These are phyloP conservation scores for Xiphias gladius DNA, from an alignment of 2,113 vertebrate genomes.

Conservation along the genomic window DNA sequence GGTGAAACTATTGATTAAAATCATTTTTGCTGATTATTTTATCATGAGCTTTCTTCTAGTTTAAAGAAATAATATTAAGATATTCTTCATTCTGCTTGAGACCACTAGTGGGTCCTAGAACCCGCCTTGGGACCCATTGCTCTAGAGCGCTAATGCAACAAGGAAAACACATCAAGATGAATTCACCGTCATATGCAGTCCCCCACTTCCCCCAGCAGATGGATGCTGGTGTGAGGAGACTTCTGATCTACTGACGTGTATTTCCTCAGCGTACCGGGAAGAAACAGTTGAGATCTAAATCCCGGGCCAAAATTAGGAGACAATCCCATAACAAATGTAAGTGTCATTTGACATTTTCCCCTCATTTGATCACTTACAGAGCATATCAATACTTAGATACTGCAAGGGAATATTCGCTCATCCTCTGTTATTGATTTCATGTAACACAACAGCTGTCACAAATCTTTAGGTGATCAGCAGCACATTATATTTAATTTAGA, in stretches of 20 bases:
- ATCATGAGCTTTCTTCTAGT: neutral
- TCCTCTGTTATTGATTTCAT: neutral
- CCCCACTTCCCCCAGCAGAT: constrained; percentile 8
- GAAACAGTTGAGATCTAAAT: constrained; percentile 4
- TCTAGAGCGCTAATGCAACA: too few species aligned
- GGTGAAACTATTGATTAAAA: constrained; percentile 37
- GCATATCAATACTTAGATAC: neutral
- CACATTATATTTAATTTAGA: neutral
- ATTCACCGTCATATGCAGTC: constrained; percentile 2
- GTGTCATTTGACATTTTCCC: neutral
- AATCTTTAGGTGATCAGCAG: neutral
- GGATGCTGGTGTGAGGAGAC: neutral
- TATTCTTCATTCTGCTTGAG: neutral
- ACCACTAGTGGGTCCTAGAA: neutral
- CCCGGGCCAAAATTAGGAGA: neutral
- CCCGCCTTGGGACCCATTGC: neutral
- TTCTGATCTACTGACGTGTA: neutral
- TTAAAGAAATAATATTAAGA: neutral
- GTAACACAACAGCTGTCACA: neutral
- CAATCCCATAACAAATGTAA: neutral
- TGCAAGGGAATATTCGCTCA: neutral
- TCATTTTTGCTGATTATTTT: neutral
- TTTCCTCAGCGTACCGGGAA: neutral
- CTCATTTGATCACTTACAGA: neutral
- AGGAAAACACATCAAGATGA: neutral